These are phyloP conservation scores for Aplodontia rufa DNA, from an alignment of 2,113 vertebrate species.

Conservation along the genomic window DNA sequence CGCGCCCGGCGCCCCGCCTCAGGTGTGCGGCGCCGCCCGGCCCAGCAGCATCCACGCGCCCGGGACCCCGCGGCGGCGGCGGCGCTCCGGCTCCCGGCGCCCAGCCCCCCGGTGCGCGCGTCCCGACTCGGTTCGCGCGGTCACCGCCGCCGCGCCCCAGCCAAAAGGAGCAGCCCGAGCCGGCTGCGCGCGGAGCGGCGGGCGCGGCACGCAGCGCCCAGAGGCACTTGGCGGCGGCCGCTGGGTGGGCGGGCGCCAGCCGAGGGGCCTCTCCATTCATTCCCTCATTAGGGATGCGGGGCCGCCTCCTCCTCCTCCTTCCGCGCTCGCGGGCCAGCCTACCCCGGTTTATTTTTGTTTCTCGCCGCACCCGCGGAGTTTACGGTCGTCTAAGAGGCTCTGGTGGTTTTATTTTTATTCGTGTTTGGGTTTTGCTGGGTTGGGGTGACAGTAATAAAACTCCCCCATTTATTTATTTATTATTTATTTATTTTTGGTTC, in stretches of 20 bases:
- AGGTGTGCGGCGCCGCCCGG: conserved; percentile 59
- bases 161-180: conserved; percentile 54
- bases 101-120: neutral
- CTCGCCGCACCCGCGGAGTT: conserved; percentile 33
- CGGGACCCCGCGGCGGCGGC: conserved; percentile 36
- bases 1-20: conserved; percentile 49
- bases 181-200: conserved; percentile 57
- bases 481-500: neutral
- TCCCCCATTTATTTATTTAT: neutral
- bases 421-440: neutral
- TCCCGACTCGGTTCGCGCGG: neutral
- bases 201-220: conserved; percentile 59
- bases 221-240: conserved; percentile 65
- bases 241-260: conserved; percentile 73
- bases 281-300: conserved; percentile 72
- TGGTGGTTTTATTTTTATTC: neutral
- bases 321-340: neutral
- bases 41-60: conserved; percentile 60
- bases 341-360: conserved; percentile 18
- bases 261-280: conserved; percentile 73
- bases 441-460: neutral
- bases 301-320: conserved; percentile 47
- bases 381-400: neutral
- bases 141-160: neutral
- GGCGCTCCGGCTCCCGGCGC: neutral